phyloP scores from a whole-genome alignment of 1,140 invertebrate genomes.

The Cydia fagiglandana region DNA sequence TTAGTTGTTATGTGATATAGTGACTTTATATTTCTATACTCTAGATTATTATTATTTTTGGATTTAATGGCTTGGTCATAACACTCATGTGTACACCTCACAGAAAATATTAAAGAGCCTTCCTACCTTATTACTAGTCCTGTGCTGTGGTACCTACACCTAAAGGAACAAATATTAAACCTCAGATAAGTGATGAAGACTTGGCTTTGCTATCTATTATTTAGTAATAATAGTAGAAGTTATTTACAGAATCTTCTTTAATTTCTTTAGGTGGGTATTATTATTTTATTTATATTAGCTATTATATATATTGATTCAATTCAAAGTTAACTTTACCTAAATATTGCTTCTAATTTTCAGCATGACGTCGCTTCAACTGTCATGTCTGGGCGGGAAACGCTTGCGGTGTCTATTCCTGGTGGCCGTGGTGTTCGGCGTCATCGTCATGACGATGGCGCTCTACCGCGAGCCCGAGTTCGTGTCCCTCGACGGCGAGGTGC shows the following conservation, averaged over 20 bases:
- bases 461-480: conserved; percentile 53
- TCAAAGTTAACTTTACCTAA: not conserved
- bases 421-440: conserved; percentile 53
- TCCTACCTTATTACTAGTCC: too few relatives aligned
- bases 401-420: conserved; percentile 59
- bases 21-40: not conserved
- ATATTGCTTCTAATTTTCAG: conserved; percentile 51
- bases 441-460: conserved; percentile 59
- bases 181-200: too few relatives aligned
- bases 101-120: too few relatives aligned
- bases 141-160: too few relatives aligned
- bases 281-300: not conserved
- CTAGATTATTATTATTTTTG: not conserved
- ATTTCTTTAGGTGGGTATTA: too few relatives aligned
- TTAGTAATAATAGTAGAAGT: too few relatives aligned
- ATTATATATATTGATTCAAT: not conserved
- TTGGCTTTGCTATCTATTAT: too few relatives aligned
- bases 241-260: too few relatives aligned
- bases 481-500: conserved; percentile 43
- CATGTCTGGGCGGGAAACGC: conserved; percentile 41
- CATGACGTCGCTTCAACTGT: conserved; percentile 49
- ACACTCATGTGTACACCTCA: too few relatives aligned
- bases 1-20: conserved; percentile 7
- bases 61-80: too few relatives aligned
- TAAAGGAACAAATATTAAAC: too few relatives aligned